phyloP scores from a whole-genome alignment of 2,113 vertebrate species.

The Loxodonta africana region DNA sequence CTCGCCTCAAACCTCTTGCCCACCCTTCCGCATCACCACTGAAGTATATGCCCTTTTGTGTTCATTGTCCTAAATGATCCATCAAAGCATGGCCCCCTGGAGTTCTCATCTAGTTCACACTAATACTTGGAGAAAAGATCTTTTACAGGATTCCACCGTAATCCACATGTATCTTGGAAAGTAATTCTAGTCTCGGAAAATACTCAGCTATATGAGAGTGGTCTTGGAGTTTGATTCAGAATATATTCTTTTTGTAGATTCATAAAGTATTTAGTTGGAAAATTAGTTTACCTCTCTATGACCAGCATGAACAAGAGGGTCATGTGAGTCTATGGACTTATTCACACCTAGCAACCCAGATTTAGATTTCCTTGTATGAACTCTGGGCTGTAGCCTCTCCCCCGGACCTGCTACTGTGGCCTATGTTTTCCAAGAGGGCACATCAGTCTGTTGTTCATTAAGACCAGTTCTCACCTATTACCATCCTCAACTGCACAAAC shows the following conservation, averaged over 20 bases:
- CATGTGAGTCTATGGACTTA: not conserved
- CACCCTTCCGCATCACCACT: not conserved
- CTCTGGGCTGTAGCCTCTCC: not conserved
- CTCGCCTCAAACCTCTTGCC: not conserved
- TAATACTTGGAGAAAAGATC: not conserved
- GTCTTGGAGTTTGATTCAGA: not conserved
- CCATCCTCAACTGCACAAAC: not conserved
- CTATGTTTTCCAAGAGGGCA: not conserved
- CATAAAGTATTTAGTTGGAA: not conserved
- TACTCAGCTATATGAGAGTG: not conserved
- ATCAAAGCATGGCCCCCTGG: not conserved
- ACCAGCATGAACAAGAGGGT: not conserved
- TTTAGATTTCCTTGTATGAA: not conserved
- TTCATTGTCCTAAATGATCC: not conserved
- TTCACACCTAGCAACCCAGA: not conserved
- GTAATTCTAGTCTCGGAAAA: not conserved
- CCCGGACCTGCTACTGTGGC: not conserved
- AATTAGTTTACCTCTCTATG: not conserved
- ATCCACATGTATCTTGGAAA: not conserved
- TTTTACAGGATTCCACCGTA: not conserved
- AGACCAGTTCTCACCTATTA: not conserved
- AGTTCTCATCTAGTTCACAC: not conserved
- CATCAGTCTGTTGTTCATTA: not conserved
- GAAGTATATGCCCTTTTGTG: not conserved
- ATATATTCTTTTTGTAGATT: not conserved